phyloP scores from a whole-genome alignment of 2,113 vertebrate genomes.

The Lepus europaeus region DNA sequence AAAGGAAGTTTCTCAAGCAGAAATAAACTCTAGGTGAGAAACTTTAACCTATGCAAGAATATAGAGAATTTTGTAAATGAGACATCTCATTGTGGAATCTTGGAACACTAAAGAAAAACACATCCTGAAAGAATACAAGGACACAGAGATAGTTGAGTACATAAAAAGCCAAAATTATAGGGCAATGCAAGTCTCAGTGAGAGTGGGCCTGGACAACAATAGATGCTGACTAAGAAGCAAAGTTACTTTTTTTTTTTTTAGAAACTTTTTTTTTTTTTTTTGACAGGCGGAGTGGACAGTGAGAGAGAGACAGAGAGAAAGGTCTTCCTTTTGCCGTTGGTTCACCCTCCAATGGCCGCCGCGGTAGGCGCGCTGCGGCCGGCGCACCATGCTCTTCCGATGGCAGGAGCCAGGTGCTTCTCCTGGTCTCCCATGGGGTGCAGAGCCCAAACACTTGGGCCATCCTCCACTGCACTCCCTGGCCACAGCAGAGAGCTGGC shows the following conservation, averaged over 20 bases:
- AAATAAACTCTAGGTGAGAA: background rate
- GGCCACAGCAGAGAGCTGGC: too few relatives aligned
- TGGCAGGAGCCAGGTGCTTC: too few relatives aligned
- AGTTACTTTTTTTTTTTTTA: background rate
- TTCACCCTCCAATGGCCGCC: too few relatives aligned
- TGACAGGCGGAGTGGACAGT: too few relatives aligned
- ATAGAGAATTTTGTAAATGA: background rate
- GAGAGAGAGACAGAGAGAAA: too few relatives aligned
- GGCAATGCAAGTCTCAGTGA: background rate
- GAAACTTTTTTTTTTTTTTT: too few relatives aligned
- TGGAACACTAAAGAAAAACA: background rate
- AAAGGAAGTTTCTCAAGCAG: background rate
- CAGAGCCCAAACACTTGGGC: too few relatives aligned
- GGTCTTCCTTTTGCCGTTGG: too few relatives aligned
- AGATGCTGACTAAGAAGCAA: background rate
- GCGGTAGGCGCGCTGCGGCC: too few relatives aligned
- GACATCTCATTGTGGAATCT: background rate
- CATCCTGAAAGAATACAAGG: background rate
- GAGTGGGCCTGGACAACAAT: background rate
- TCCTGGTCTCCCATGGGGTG: too few relatives aligned
- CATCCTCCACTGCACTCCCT: too few relatives aligned
- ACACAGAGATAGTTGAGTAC: background rate
- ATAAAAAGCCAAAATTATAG: background rate
- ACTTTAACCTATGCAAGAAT: background rate
- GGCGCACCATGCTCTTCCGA: too few relatives aligned